Evolutionary conservation across 2,888 invertebrate species (phyloP).

Genomic region (Drosophila eohydei): DNA sequence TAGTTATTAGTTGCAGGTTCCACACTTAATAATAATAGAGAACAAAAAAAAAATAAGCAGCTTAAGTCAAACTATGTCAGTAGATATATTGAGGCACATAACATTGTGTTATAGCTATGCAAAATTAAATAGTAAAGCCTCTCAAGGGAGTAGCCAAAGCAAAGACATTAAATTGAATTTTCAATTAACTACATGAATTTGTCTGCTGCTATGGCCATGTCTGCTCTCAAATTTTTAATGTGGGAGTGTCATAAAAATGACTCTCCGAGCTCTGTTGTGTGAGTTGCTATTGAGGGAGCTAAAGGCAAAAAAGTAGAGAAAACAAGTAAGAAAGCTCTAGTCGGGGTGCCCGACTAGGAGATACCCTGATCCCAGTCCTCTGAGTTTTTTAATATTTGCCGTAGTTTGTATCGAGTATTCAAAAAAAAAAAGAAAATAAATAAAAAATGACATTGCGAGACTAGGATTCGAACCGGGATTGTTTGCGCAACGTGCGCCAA

Average conservation of each 20-base stretch:
- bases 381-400: too few species aligned
- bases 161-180: neutral
- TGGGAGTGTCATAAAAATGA: slow-evolving; percentile 5
- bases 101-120: neutral
- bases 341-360: too few species aligned
- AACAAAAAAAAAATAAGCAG: too few species aligned
- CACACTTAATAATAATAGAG: too few species aligned
- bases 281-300: neutral
- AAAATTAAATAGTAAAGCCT: neutral
- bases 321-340: neutral
- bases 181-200: neutral
- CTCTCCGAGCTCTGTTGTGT: neutral
- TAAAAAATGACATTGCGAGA: too few species aligned
- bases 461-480: too few species aligned
- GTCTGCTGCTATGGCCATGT: neutral
- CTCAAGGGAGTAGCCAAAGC: too few species aligned
- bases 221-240: neutral
- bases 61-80: neutral
- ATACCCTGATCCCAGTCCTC: too few species aligned
- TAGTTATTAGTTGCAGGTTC: too few species aligned
- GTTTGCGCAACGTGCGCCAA: too few species aligned
- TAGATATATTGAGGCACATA: neutral
- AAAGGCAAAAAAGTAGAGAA: neutral
- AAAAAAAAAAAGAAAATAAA: too few species aligned
- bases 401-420: too few species aligned